Conservation (phyloP, 1,140 invertebrate genomes). For the Dryas iulia region DNA sequence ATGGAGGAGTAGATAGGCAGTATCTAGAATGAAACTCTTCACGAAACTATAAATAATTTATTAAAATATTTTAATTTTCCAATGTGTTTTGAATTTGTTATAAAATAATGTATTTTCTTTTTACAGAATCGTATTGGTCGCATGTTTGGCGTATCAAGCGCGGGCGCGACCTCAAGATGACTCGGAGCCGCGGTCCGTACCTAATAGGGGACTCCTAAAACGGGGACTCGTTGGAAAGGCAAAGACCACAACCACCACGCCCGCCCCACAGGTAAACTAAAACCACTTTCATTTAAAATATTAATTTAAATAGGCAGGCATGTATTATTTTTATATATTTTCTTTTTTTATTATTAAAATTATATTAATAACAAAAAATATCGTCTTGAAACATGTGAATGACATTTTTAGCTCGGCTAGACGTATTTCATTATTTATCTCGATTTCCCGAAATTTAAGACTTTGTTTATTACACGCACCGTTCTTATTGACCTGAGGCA, state of each 20-base stretch:
- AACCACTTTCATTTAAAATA: neutral
- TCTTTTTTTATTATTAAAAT: too few relatives aligned
- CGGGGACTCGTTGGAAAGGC: constrained; percentile 52
- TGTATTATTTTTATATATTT: too few relatives aligned
- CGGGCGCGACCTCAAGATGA: constrained; percentile 56
- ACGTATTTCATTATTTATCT: neutral
- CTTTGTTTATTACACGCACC: neutral
- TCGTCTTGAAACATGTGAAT: neutral
- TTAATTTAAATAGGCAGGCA: too few relatives aligned
- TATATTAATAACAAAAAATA: neutral
- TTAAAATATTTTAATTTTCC: too few relatives aligned
- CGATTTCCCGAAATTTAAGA: constrained; percentile 11
- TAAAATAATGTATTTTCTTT: neutral
- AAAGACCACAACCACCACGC: constrained; percentile 66
- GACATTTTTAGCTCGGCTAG: neutral
- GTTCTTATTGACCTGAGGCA: neutral
- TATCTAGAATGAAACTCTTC: too few relatives aligned
- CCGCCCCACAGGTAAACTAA: constrained; percentile 51
- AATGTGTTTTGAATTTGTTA: too few relatives aligned
- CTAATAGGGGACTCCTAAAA: constrained; percentile 55
- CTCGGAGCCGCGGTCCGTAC: constrained; percentile 41
- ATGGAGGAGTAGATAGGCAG: too few relatives aligned
- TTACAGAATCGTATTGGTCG: constrained; percentile 61
- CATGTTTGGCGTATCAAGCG: constrained; percentile 51
- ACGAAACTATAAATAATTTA: too few relatives aligned